Base-by-base conservation (phyloP, 1,140 invertebrate species). In the Acyrthosiphon pisum region DNA sequence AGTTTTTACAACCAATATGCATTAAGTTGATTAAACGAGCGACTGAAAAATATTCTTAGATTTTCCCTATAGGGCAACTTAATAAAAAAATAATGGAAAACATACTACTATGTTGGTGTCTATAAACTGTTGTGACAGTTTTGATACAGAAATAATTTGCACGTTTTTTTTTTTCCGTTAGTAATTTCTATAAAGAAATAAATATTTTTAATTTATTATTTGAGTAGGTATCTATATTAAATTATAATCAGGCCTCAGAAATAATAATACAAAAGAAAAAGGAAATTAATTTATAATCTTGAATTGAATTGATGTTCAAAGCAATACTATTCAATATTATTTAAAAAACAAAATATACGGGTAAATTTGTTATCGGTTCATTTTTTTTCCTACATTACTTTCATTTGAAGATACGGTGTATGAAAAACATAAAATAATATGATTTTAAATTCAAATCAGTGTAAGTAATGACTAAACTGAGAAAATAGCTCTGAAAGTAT, bases 11-110 rank as follows among this genome's bases (percentile, higher is more conserved):
- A 46, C 84, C 44, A 46, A 87, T 87, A 87, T 87, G 44, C 41
- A 87, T 87, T 87, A 87, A 46, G 41, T 87, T 87, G 41, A 87
- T 87, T 87, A 46, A 87, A 87, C 6, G 14, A 46, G 14, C 3
- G 26, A 26, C 7, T 87, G 83, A 84, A 84, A 84, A 84, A 87
- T 87, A 46, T 87, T 44, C 44, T 87, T 37, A 41, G 22, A 46
- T 46, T 87, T 84, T 26, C 23, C 37, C 41, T 41, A n/a, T n/a
- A 26, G 83, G 9, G 83, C 22, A 41, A 26, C 9, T 84, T 44
- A 84, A 44, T 26, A 44, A 37, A 84, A 84, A 84, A 84, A 84
- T 84, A 84, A 84, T 84, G 83, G 23, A 84, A 84, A 84, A 84
- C 23, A 22, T 14, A 84, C 37, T 41, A 84, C 30, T 68, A 68